A percentile compares a stretch with the other conserved stretches of the same genome.
These are phyloP conservation scores for Proisotoma minuta DNA, from an alignment of 2,888 invertebrate species.

Conservation along the genomic window DNA sequence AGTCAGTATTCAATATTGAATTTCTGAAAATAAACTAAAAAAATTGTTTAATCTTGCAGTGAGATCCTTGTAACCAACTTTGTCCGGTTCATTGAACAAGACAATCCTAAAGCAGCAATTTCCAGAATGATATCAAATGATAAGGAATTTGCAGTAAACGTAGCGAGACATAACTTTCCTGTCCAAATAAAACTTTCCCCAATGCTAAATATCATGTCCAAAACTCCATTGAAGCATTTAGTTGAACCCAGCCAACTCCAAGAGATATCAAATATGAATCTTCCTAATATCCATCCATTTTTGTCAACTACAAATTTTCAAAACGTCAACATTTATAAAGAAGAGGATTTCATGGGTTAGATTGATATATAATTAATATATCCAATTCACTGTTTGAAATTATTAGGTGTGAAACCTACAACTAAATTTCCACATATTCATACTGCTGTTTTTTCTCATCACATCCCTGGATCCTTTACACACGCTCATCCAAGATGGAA, in stretches of 20 bases:
- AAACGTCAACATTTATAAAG: conserved; percentile 61
- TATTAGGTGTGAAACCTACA: conserved; percentile 20
- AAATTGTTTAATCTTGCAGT: conserved; percentile 18
- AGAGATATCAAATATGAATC: conserved; percentile 55
- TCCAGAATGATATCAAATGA: conserved; percentile 25
- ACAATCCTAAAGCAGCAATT: conserved; percentile 16
- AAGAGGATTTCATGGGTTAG: conserved; percentile 65
- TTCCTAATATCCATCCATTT: conserved; percentile 72
- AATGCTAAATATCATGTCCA: conserved; percentile 64
- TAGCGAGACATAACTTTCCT: conserved; percentile 20
- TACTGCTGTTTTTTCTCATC: conserved; percentile 70
- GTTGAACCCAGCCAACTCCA: conserved; percentile 52
- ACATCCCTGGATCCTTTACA: conserved; percentile 64
- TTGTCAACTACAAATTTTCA: conserved; percentile 66
- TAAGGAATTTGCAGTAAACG: conserved; percentile 33
- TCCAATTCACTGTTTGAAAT: background rate
- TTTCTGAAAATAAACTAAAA: background rate
- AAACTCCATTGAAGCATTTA: conserved; percentile 59
- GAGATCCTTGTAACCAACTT: conserved; percentile 38
- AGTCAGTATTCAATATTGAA: conserved; percentile 55
- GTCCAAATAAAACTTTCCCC: conserved; percentile 62
- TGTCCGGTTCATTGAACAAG: conserved; percentile 36
- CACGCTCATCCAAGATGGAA: conserved; percentile 44
- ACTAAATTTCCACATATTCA: conserved; percentile 60
- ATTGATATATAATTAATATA: background rate